These are phyloP conservation scores for Saturnia japonica DNA, from an alignment of 2,888 invertebrate species.

Conservation along the genomic window DNA sequence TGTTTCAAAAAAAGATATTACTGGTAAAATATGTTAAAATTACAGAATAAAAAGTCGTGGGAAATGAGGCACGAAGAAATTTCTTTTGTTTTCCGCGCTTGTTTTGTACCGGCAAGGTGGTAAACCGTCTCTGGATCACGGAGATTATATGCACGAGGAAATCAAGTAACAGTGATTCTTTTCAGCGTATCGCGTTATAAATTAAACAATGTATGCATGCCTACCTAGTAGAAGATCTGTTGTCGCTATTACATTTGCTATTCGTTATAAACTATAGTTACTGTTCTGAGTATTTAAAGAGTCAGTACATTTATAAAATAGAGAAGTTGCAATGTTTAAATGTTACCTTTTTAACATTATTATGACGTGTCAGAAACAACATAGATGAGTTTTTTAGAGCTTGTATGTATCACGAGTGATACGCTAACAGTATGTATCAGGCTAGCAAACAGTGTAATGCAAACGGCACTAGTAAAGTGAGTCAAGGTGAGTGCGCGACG, in stretches of 20 bases:
- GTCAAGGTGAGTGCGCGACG: conserved; percentile 75
- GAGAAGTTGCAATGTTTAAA: neutral
- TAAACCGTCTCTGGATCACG: neutral
- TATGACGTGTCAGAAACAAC: conserved; percentile 1
- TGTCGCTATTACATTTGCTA: neutral
- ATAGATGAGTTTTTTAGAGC: conserved; percentile 43
- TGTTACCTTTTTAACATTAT: neutral
- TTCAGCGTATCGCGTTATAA: neutral
- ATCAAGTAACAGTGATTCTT: neutral
- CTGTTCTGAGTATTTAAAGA: neutral
- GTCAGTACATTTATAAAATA: neutral
- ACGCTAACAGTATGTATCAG: conserved; percentile 35
- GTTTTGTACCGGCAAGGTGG: neutral
- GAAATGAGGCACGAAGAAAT: neutral
- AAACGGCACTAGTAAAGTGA: conserved; percentile 73
- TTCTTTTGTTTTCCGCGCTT: neutral
- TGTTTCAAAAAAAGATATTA: neutral
- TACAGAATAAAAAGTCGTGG: neutral
- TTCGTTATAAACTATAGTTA: neutral
- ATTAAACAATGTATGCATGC: neutral
- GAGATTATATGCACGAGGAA: neutral
- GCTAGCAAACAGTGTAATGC: conserved; percentile 60
- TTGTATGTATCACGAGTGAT: conserved; percentile 47
- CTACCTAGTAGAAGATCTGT: neutral
- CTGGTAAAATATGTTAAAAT: neutral